Evolutionary conservation across 1,140 invertebrate species (phyloP), one percentile per base, ranked within the genome.

Genomic region (Drosophila lacertosa): DNA sequence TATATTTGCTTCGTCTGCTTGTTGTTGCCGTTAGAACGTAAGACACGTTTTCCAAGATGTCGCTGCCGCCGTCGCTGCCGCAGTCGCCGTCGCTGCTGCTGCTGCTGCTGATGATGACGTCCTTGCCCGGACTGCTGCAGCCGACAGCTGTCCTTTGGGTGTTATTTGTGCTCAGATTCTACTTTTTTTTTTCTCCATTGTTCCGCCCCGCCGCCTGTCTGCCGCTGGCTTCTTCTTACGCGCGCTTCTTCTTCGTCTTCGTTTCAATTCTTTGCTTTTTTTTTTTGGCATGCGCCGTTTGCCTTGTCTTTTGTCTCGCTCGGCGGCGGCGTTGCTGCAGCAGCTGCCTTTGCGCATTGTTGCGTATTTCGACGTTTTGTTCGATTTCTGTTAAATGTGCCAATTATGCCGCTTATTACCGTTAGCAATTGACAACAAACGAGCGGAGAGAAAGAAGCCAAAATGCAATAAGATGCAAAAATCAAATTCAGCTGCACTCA

Each of bases 61-160:
- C 22, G 15, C 7, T 45, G 22, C 11, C 42, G 7, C 11, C 4
- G 18, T n/a, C 37, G 37, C 39, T 16, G 11, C 39, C 35, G 35
- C 16, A 18, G 16, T 37, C 35, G 11, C 33, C 5, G 44, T 1
- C 1, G 44, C 20, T 3, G 45, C 22, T 13, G 45, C 5, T 13
- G 44, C 11, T 9, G 20, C 13, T 50, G 47, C n/a, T 44, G 64
- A 66, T 51, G 47, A 63, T 62, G 65, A 62, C 39, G 37, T 44
- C 39, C 37, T 6, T 35, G 24, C 11, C n/a, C 5, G 15, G 10
- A 53, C n/a, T 15, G 24, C 59, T 62, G 58, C 39, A 47, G 40
- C 59, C 37, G 78, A 81, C 78, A 81, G 78, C 78, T 81, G 78
- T 82, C 78, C 78, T 74, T 69, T 73, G 78, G 78, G 77, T 80